Evolutionary conservation across 2,113 vertebrate species (phyloP).

Genomic region (Odontophorus gujanensis): DNA sequence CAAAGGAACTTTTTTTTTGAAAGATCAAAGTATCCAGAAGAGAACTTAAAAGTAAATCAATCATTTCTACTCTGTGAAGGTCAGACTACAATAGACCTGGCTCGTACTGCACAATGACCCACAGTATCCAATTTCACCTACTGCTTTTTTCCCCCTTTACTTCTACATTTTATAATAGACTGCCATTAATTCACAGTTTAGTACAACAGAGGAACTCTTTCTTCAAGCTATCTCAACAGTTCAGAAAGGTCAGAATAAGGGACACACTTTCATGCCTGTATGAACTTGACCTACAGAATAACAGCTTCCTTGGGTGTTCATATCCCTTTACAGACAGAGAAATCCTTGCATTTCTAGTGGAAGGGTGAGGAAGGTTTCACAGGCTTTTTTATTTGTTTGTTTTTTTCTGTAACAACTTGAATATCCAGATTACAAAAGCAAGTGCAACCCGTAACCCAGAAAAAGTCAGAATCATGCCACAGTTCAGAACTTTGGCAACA

Average conservation of each 20-base stretch:
- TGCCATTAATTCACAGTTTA: not conserved
- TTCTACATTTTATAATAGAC: not conserved
- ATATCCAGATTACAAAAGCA: not conserved
- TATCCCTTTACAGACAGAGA: constrained; percentile 5
- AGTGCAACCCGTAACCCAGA: not conserved
- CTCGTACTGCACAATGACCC: not conserved
- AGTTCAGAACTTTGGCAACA: not conserved
- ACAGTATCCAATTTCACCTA: not conserved
- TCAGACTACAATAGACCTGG: not conserved
- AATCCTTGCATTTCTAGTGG: not conserved
- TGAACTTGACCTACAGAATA: not conserved
- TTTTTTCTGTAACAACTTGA: not conserved
- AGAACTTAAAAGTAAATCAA: not conserved
- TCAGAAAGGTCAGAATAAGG: not conserved
- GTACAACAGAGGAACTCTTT: not conserved
- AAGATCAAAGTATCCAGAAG: not conserved
- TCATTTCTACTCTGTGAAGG: not conserved
- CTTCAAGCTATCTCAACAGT: not conserved
- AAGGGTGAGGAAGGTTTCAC: not conserved
- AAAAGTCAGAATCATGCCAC: not conserved
- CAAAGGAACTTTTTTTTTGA: not conserved
- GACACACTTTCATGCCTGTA: not conserved
- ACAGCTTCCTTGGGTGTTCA: constrained; percentile 31
- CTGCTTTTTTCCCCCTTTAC: not conserved
- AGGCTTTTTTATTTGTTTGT: not conserved